Base-by-base conservation (phyloP, 2,888 invertebrate genomes). In the Bimastos eiseni region DNA sequence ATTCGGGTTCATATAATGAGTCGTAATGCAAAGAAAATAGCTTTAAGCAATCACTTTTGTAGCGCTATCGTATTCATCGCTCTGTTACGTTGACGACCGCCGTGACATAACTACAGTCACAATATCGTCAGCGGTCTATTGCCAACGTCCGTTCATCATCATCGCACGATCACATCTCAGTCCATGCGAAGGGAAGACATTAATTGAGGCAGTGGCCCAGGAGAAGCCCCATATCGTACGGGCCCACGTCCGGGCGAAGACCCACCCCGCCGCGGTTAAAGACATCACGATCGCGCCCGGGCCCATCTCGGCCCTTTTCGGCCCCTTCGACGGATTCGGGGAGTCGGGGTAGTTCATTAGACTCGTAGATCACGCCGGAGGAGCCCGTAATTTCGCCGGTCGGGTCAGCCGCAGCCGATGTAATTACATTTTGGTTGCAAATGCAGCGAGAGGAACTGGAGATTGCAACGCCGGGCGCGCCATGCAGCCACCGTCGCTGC, bases 341-440 rank as follows among this genome's bases (percentile, higher is more conserved):
- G 41, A 70, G 70, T 70, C 70, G 70, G 70, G 70, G 36, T 86
- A 36, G 86, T 86, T 86, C 86, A 37, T 86, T 86, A 86, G 37
- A 37, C 86, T 86, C 86, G 34, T 86, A 86, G 34, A 36, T 86
- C 86, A 37, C 86, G 37, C 86, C 34, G 86, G 34, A 36, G 86
- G 86, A 86, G 19, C 86, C 86, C 86, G 86, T 86, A n/a, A 86
- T 86, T 86, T 86, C 36, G 34, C 86, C 86, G 86, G 86, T 37
- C 37, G 34, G 36, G 34, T 86, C 86, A 24, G 19, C 36, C 86
- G 36, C 86, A 34, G 36, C 24, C 86, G 36, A 86, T 86, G 86
- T 86, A 86, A 86, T 86, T 86, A 36, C 86, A 86, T 86, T 86
- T 86, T 37, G 36, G 86, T 86, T 86, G 86, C 86, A 86, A 86